These are phyloP conservation scores for Saccopteryx leptura DNA, from an alignment of 2,113 vertebrate genomes.

Conservation along the genomic window DNA sequence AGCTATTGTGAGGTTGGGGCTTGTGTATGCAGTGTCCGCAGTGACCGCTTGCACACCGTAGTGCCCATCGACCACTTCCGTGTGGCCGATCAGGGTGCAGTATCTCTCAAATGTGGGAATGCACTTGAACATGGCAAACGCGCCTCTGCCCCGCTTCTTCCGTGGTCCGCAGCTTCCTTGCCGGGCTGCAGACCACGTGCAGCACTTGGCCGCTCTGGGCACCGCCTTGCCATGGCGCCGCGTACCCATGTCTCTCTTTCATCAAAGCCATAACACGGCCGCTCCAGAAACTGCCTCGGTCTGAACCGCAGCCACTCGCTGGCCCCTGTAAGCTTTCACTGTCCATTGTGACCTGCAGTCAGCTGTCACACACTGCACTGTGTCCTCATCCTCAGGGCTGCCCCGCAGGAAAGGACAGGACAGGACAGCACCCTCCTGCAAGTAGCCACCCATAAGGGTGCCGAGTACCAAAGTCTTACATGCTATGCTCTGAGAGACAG, in stretches of 20 bases:
- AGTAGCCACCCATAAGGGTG: background rate
- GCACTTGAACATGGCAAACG: background rate
- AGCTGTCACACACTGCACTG: background rate
- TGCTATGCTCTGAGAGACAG: background rate
- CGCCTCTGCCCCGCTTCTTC: background rate
- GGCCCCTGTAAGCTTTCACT: background rate
- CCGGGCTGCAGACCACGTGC: background rate
- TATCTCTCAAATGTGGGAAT: background rate
- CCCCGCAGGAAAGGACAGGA: background rate
- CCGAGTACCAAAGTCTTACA: background rate
- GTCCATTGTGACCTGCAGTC: background rate
- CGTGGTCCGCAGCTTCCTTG: background rate
- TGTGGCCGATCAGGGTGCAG: background rate
- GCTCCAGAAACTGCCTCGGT: background rate
- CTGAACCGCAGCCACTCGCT: background rate
- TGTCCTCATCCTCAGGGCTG: background rate
- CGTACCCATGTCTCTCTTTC: background rate
- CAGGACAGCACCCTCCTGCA: background rate
- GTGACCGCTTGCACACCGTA: background rate
- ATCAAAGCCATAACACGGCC: background rate
- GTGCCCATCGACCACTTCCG: background rate
- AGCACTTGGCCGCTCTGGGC: background rate
- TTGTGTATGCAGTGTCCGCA: background rate
- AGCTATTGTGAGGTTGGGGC: background rate
- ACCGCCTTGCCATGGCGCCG: fast-evolving